phyloP scores from a whole-genome alignment of 53 echinoderm and acorn worm genomes.

The Echinarachnius parma region DNA sequence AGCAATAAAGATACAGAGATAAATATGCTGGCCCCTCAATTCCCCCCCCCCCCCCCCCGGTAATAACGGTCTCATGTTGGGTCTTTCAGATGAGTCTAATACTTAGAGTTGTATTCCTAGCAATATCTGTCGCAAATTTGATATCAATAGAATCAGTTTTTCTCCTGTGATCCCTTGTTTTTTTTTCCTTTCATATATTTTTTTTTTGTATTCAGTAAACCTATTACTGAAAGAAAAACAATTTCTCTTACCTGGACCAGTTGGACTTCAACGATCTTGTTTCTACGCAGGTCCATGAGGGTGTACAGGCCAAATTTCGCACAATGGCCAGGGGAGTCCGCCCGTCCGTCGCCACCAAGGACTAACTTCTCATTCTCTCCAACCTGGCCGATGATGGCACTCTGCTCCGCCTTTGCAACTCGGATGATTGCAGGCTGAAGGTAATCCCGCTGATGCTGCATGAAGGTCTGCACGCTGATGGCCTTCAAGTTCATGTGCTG shows the following conservation, averaged over 20 bases:
- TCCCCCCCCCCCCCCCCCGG: too few relatives aligned
- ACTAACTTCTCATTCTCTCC: neutral
- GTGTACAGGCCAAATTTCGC: constrained; percentile 61
- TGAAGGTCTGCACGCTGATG: constrained; percentile 25
- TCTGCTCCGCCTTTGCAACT: constrained; percentile 27
- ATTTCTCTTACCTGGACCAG: constrained; percentile 52
- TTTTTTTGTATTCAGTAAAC: neutral
- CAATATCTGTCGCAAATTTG: too few relatives aligned
- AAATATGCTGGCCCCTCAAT: too few relatives aligned
- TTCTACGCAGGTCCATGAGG: constrained; percentile 49
- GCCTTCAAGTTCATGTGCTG: constrained; percentile 37
- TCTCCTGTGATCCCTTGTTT: too few relatives aligned
- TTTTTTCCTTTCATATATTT: neutral
- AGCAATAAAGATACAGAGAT: too few relatives aligned
- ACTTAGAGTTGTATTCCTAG: too few relatives aligned
- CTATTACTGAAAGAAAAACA: neutral
- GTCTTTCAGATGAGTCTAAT: too few relatives aligned
- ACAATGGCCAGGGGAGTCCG: constrained; percentile 56
- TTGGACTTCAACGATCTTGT: constrained; percentile 54
- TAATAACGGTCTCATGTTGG: too few relatives aligned
- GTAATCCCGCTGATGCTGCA: constrained; percentile 30
- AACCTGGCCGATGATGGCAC: constrained; percentile 3
- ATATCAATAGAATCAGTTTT: too few relatives aligned
- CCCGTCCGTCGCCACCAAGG: constrained; percentile 61
- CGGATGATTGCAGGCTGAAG: constrained; percentile 53